Evolutionary conservation across 1,140 invertebrate species (phyloP), one percentile per base, ranked within the genome.

Genomic region (Campodea augens): DNA sequence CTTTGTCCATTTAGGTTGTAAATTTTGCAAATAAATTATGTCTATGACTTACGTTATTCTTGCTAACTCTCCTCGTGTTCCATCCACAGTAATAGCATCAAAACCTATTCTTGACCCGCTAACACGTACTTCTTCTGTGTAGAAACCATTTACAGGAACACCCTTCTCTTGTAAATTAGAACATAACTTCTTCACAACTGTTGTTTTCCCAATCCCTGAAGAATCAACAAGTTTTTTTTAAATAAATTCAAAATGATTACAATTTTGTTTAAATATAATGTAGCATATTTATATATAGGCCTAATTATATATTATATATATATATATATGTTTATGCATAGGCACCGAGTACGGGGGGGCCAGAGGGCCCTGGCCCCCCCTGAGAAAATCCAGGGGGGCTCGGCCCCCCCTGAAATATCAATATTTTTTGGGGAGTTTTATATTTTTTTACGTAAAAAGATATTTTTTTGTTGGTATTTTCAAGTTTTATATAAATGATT

Each of bases 131-230:
- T 78, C 74, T 58, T 75, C 70, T 0, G 74, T 77, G 45, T 70
- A 71, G 60, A 78, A 78, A 18, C 74, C 75, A 52, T 65, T 55
- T n/a, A 64, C 44, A 19, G 51, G 49, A 27, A 63, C 44, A 36
- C 58, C 55, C 36, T 50, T 49, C 39, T 59, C 54, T 38, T 64
- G 54, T 4, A 70, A 42, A 5, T 52, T 32, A 12, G 61, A 50
- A 47, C 55, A 55, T 18, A 69, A 45, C 51, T 71, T 70, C 52
- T 68, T 66, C 25, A 72, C 63, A 10, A 75, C 43, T 13, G 74
- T 75, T 22, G 74, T 76, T 56, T 77, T 77, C 25, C 75, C 75
- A 40, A 74, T 63, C 27, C 74, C 72, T 73, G 38, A 18, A 52
- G 49, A 25, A 21, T 49, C 25, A 29, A 51, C 18, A 20, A 41